Evolutionary conservation across 1,140 invertebrate genomes (phyloP), one percentile per base, ranked within the genome.

Genomic region (Brachystomella parvula): DNA sequence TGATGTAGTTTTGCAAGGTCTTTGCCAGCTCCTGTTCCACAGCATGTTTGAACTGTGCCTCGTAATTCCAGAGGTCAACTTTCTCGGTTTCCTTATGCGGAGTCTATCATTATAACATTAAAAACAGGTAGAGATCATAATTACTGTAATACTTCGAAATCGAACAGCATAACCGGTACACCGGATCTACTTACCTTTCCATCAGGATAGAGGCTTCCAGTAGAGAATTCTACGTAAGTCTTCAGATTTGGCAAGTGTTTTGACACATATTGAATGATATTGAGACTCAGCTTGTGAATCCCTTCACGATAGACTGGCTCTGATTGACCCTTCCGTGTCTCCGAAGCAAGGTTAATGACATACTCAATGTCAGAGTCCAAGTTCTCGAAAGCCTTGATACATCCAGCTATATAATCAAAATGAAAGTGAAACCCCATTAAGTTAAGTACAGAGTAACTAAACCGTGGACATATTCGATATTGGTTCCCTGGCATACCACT

Each of bases 291-390:
- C 73, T 89, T 90, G 24, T 86, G 82, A 72, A 94, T 90, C 3
- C 92, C 92, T 78, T 95, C 92, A 75, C 87, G 85, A 77, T 94
- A 94, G 6, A 94, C 88, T 0, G 88, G 85, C 78, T 94, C 90
- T 35, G 87, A 87, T 81, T 94, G 90, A 24, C 89, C 88, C 69
- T 84, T 84, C 78, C 92, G 89, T 1, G 91, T 94, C 79, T 96
- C 92, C 6, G 89, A 89, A 15, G 92, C 91, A 76, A 91, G 89
- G 79, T 95, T 94, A 58, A 93, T 85, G 29, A 92, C 88, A 79
- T 85, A 86, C 75, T 89, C 87, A 83, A 89, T 90, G 12, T 70
- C 74, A 68, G 77, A 78, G 47, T 82, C 82, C 26, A 81, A 77
- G 70, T 81, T 81, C 61, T 81, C 78, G 76, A 93, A 87, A 0